Percentiles rank a stretch among this genome's conserved stretches.
Evolutionary conservation across 2,113 vertebrate species (phyloP).

Genomic region (Syngnathus scovelli): DNA sequence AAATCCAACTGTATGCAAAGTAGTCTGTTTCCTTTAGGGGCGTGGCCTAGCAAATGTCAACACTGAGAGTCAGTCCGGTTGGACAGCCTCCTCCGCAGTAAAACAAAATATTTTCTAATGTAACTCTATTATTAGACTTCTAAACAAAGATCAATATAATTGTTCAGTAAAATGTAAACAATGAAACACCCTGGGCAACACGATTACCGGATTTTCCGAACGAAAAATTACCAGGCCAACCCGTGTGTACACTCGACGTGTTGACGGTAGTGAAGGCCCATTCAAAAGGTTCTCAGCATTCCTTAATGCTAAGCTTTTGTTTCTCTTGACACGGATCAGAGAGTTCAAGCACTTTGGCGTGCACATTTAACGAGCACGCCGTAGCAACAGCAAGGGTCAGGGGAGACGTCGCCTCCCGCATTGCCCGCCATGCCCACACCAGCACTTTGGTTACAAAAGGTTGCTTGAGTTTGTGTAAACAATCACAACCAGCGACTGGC

Average conservation of each 20-base stretch:
- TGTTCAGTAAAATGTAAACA: too few species aligned
- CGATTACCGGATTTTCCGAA: too few species aligned
- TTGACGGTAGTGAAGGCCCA: conserved; percentile 23
- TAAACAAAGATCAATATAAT: too few species aligned
- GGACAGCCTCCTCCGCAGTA: too few species aligned
- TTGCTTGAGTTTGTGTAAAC: background rate
- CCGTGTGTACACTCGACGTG: background rate
- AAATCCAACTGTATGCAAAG: too few species aligned
- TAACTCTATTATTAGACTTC: too few species aligned
- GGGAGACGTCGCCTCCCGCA: background rate
- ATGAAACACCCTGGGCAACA: too few species aligned
- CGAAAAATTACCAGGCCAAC: background rate
- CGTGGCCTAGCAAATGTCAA: too few species aligned
- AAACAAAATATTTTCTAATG: too few species aligned
- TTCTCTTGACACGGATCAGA: conserved; percentile 25
- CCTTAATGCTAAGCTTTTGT: conserved; percentile 53
- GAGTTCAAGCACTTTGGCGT: background rate
- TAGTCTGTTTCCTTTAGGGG: too few species aligned
- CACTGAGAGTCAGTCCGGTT: too few species aligned
- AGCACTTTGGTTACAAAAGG: background rate
- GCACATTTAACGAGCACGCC: background rate
- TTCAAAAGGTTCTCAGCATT: conserved; percentile 49
- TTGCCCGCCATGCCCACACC: background rate
- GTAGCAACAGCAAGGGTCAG: background rate
- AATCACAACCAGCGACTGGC: background rate